Evolutionary conservation across 2,797 vertebrate genomes (phyloP).

Genomic region (Babyrousa celebensis): DNA sequence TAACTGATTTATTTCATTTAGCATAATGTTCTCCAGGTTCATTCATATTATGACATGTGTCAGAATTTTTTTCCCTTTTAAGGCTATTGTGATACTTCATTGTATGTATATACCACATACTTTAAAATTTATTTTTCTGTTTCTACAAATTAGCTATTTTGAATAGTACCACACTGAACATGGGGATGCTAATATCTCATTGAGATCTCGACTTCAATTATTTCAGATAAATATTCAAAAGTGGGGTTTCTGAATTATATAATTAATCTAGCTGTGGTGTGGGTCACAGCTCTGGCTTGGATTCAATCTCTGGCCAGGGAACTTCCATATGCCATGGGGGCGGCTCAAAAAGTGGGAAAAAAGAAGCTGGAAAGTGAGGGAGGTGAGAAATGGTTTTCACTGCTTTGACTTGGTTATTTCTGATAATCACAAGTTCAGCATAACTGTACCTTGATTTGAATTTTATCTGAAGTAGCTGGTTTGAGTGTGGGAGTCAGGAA

Average conservation of each 20-base stretch:
- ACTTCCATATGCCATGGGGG: too few relatives aligned
- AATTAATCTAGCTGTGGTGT: neutral
- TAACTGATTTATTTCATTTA: neutral
- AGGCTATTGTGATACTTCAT: neutral
- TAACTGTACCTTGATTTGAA: slow-evolving; percentile 46
- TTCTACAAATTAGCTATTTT: neutral
- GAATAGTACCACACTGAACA: neutral
- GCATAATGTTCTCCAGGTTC: neutral
- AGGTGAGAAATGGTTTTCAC: slow-evolving; percentile 52
- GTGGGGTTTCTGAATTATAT: neutral
- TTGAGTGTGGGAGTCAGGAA: slow-evolving; percentile 13
- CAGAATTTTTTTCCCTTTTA: slow-evolving; percentile 33
- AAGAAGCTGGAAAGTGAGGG: slow-evolving; percentile 29
- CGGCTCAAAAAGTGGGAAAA: too few relatives aligned
- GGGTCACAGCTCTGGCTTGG: too few relatives aligned
- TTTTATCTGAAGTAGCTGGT: slow-evolving; percentile 14
- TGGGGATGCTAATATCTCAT: neutral
- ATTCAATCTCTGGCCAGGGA: too few relatives aligned
- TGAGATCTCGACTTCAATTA: neutral
- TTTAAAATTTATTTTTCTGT: neutral
- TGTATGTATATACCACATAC: neutral
- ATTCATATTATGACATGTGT: neutral
- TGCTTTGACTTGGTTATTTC: neutral
- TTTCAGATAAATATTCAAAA: neutral
- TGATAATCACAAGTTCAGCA: neutral